Evolutionary conservation across 1,140 invertebrate genomes (phyloP), one percentile per base, ranked within the genome.

Genomic region (Macrostomum lignano): DNA sequence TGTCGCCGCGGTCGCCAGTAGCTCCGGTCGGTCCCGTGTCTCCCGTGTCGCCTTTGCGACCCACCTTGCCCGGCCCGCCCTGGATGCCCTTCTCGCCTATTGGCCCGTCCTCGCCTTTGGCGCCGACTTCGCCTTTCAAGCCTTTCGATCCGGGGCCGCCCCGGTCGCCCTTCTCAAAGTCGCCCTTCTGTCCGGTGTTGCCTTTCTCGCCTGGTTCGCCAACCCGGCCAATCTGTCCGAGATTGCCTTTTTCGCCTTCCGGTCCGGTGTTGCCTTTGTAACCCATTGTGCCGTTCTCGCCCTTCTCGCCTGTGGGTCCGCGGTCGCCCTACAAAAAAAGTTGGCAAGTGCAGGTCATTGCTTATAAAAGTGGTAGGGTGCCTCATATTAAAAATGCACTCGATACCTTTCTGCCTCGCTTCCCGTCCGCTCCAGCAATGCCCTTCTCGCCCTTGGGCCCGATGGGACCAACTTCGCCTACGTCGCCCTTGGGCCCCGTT

Each of bases 301-400:
- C 33, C 33, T 25, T 25, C 28, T 15, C 33, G 6, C 33, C 33
- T 13, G 33, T 25, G 19, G 29, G 15, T 2, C 33, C 33, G 7
- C 10, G 7, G 4, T 6, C 33, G 7, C 33, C 33, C 21, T 22
- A 17, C 7, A 25, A 11, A n/a, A 23, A 23, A 4, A 4, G 13
- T 11, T 13, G 7, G 3, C 33, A 23, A 17, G 33, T 14, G 6
- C 11, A 4, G n/a, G 17, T 31, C 33, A 2, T 11, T 11, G 34
- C 10, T 3, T 33, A 23, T 31, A 14, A 17, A 4, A n/a, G n/a
- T n/a, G n/a, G n/a, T n/a, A n/a, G n/a, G n/a, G n/a, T n/a, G n/a
- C n/a, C n/a, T n/a, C n/a, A n/a, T n/a, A n/a, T n/a, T n/a, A n/a
- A n/a, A n/a, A n/a, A n/a, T n/a, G n/a, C n/a, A n/a, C n/a, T n/a